phyloP scores from a whole-genome alignment of 2,113 vertebrate genomes.

The Lathamus discolor region DNA sequence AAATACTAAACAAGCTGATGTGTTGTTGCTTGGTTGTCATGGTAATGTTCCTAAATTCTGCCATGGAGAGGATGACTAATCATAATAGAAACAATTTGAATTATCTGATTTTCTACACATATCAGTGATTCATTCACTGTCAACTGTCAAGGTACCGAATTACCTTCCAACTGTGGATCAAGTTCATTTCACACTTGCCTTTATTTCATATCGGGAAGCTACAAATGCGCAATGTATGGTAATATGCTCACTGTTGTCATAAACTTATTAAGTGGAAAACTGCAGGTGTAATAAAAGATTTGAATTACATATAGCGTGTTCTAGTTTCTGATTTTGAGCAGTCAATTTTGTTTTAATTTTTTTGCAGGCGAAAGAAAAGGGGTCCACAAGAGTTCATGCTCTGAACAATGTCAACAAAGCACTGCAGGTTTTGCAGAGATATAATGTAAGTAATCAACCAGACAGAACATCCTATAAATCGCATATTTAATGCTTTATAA shows the following conservation, averaged over 20 bases:
- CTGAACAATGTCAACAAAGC: constrained; percentile 99
- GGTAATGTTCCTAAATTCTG: not conserved
- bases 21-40: not conserved
- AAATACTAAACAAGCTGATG: not conserved
- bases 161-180: not conserved
- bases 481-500: not conserved
- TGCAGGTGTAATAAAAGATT: not conserved
- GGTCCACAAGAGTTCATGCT: constrained; percentile 93
- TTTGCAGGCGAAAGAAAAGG: constrained; percentile 92
- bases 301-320: not conserved
- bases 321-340: not conserved
- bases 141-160: not conserved
- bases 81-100: not conserved
- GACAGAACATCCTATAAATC: not conserved
- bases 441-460: constrained; percentile 86
- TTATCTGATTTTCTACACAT: not conserved
- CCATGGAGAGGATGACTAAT: not conserved
- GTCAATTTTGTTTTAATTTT: constrained; percentile 50
- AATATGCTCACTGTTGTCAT: not conserved
- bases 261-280: not conserved
- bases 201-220: not conserved
- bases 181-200: not conserved
- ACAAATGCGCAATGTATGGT: not conserved
- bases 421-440: constrained; percentile 92
- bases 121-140: not conserved